A percentile compares a stretch with the other conserved stretches of the same genome.
Evolutionary conservation across 1,140 invertebrate genomes (phyloP).

Genomic region (Tribolium castaneum): DNA sequence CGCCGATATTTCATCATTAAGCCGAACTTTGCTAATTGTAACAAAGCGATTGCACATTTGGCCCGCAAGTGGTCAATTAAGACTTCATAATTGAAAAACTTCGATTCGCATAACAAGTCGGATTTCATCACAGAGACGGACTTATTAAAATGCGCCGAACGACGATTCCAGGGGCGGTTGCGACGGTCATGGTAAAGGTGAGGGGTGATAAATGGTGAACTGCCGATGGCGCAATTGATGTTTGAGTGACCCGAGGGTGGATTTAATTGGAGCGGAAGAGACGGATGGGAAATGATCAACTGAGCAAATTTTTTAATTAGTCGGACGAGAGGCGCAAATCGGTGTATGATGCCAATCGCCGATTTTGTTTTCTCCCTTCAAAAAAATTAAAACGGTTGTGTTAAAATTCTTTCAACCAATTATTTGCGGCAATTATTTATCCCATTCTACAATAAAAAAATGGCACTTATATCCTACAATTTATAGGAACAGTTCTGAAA

Average conservation of each 20-base stretch:
- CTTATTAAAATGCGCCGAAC: not conserved
- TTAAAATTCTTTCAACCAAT: too few relatives aligned
- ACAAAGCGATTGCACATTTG: conserved; percentile 4
- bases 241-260: not conserved
- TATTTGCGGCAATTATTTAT: too few relatives aligned
- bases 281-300: not conserved
- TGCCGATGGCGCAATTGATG: not conserved
- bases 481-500: too few relatives aligned
- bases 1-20: conserved; percentile 21
- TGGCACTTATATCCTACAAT: too few relatives aligned
- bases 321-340: too few relatives aligned
- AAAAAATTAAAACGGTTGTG: too few relatives aligned
- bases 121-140: not conserved
- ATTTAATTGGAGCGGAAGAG: not conserved
- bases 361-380: too few relatives aligned
- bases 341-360: too few relatives aligned
- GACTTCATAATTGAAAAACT: not conserved
- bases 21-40: not conserved
- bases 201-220: not conserved
- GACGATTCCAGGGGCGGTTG: not conserved
- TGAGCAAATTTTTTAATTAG: not conserved
- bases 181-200: not conserved
- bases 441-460: too few relatives aligned
- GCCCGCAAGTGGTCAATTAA: conserved; percentile 9
- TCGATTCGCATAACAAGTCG: not conserved